Evolutionary conservation across 2,113 vertebrate species (phyloP).

Genomic region (Apistogramma diplotaenia): DNA sequence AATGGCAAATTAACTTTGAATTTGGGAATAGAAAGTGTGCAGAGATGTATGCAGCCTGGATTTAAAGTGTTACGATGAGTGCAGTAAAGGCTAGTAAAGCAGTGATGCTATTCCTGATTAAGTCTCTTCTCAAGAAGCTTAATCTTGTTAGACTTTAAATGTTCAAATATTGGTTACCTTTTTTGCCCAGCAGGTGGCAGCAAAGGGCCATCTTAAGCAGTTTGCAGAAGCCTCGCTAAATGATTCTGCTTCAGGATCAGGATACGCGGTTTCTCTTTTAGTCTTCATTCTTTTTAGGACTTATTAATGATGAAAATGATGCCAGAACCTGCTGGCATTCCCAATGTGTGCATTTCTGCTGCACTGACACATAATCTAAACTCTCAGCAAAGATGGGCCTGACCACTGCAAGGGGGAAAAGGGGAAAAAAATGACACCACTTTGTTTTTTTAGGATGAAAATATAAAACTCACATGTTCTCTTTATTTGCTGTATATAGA

Average conservation of each 20-base stretch:
- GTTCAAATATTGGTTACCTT: background rate
- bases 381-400: background rate
- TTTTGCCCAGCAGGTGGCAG: conserved; percentile 39
- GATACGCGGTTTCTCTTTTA: background rate
- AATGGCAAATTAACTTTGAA: background rate
- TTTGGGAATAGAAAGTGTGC: background rate
- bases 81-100: background rate
- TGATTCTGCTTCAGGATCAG: background rate
- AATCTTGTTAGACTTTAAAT: background rate
- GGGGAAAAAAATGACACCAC: conserved; percentile 8
- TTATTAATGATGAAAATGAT: background rate
- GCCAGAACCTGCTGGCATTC: background rate
- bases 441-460: conserved; percentile 75
- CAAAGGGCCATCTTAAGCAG: background rate
- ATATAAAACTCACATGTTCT: conserved; percentile 83
- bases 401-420: background rate
- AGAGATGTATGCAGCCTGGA: background rate
- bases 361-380: too few species aligned
- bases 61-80: background rate
- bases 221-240: rapidly evolving
- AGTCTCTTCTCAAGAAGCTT: too few species aligned
- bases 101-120: background rate
- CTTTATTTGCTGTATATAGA: conserved; percentile 82
- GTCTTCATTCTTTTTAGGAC: background rate
- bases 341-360: too few species aligned